A percentile compares a stretch with the other conserved stretches of the same genome.
Conservation (phyloP, 2,888 invertebrate genomes). For the Clistopyga incitator region DNA sequence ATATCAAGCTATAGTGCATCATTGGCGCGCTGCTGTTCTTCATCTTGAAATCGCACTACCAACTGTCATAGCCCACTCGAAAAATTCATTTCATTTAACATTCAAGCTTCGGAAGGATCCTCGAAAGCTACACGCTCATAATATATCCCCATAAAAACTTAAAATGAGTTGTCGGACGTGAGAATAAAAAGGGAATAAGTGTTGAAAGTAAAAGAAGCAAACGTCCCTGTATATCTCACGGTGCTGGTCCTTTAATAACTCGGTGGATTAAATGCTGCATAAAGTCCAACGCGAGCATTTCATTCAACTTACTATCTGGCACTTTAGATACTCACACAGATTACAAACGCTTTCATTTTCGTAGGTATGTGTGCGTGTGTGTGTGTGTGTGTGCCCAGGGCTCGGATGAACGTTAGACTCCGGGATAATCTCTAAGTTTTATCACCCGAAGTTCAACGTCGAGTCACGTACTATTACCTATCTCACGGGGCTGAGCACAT, state of each 20-base stretch:
- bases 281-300: constrained; percentile 21
- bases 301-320: constrained; percentile 33
- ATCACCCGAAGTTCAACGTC: constrained; percentile 61
- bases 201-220: background rate
- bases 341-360: constrained; percentile 29
- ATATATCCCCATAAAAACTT: background rate
- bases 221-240: constrained; percentile 2
- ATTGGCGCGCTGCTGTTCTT: too few species aligned
- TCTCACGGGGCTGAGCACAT: constrained; percentile 37
- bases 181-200: background rate
- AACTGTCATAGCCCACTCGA: too few species aligned
- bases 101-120: too few species aligned
- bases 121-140: too few species aligned
- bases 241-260: constrained; percentile 22
- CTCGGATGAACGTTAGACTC: constrained; percentile 51
- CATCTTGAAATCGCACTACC: too few species aligned
- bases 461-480: constrained; percentile 59
- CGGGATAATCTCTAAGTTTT: constrained; percentile 67
- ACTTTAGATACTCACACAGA: constrained; percentile 21
- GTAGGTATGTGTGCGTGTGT: constrained; percentile 10
- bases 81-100: too few species aligned
- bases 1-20: too few species aligned
- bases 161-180: background rate
- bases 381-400: constrained; percentile 4
- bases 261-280: constrained; percentile 29